phyloP scores from a whole-genome alignment of 2,888 invertebrate genomes.

The Mantis religiosa region DNA sequence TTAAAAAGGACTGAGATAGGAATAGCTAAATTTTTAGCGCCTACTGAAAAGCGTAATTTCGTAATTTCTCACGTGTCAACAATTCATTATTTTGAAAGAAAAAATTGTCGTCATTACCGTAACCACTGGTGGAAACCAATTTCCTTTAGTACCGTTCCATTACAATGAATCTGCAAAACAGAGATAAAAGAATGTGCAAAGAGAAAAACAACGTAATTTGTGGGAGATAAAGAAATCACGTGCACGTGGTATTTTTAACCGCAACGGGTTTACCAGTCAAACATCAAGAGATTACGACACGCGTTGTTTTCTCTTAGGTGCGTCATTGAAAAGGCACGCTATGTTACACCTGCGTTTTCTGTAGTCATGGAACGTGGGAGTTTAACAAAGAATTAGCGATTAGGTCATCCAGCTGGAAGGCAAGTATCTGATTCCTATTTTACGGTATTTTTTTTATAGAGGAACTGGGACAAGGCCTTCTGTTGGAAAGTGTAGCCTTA shows the following conservation, averaged over 20 bases:
- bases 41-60: background rate
- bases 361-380: background rate
- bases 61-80: background rate
- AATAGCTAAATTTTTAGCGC: background rate
- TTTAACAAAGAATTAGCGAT: background rate
- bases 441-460: too few species aligned
- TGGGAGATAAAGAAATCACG: background rate
- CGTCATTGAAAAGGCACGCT: background rate
- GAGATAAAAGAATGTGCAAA: too few species aligned
- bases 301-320: background rate
- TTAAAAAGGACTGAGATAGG: too few species aligned
- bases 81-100: background rate
- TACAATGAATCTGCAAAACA: too few species aligned
- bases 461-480: too few species aligned
- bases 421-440: too few species aligned
- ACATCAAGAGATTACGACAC: background rate
- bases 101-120: background rate
- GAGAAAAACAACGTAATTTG: background rate
- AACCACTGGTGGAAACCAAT: too few species aligned
- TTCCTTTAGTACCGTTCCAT: too few species aligned
- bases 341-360: too few species aligned
- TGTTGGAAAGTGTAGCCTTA: too few species aligned
- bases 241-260: background rate
- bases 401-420: too few species aligned
- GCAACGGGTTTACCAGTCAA: background rate